phyloP scores from a whole-genome alignment of 2,113 vertebrate genomes.

The Psittacula cyanocephala region DNA sequence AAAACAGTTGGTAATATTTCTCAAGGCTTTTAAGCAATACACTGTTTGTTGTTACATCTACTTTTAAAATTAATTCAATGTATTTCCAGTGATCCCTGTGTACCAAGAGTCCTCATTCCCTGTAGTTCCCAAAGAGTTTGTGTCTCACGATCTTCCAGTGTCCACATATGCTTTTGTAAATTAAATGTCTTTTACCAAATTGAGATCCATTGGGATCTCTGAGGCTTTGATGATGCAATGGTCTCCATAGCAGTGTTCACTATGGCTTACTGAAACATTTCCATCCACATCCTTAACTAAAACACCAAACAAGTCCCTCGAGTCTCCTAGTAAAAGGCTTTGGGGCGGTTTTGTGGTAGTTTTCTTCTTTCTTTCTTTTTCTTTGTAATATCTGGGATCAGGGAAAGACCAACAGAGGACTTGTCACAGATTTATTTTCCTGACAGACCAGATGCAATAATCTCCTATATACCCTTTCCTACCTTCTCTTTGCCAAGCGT shows the following conservation, averaged over 20 bases:
- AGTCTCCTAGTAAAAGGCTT: not conserved
- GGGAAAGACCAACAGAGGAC: not conserved
- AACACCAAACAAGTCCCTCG: not conserved
- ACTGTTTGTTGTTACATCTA: not conserved
- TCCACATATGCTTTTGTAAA: not conserved
- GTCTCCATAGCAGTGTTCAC: rapidly evolving
- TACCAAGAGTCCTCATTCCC: not conserved
- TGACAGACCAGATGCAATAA: too few species aligned
- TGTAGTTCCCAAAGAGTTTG: not conserved
- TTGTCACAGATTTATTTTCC: not conserved
- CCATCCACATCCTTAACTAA: not conserved
- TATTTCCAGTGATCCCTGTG: rapidly evolving
- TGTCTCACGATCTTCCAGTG: rapidly evolving
- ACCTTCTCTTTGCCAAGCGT: not conserved
- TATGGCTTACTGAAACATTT: rapidly evolving
- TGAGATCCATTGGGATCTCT: not conserved
- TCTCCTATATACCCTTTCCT: not conserved
- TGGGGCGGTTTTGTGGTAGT: rapidly evolving
- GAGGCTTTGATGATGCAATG: not conserved
- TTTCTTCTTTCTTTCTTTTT: not conserved
- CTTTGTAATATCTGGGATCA: not conserved
- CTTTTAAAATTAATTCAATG: not conserved
- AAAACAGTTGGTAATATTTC: not conserved
- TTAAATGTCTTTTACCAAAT: not conserved
- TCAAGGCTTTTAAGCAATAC: not conserved